Evolutionary conservation across 1,140 invertebrate species (phyloP).

Genomic region (Samia ricini): DNA sequence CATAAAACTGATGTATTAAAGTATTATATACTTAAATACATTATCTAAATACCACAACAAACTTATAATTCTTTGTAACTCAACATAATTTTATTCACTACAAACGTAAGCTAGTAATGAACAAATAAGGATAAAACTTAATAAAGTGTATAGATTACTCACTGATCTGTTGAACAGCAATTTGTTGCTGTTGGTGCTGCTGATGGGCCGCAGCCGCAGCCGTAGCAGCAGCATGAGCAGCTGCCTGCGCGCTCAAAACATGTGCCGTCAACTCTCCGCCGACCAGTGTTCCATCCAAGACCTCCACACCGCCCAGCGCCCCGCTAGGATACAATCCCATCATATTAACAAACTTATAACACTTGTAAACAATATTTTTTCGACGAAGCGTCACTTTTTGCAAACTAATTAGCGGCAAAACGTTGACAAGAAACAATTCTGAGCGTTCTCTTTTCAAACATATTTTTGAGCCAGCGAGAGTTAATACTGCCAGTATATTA

Average conservation of each 20-base stretch:
- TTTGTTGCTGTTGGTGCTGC: constrained; percentile 56
- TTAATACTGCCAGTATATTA: neutral
- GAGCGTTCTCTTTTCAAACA: neutral
- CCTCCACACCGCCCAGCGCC: constrained; percentile 66
- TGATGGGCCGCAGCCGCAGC: constrained; percentile 51
- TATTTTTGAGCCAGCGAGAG: neutral
- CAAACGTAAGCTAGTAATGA: no score
- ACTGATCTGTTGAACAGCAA: constrained; percentile 65
- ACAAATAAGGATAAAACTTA: no score
- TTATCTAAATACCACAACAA: no score
- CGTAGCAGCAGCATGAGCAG: constrained; percentile 62
- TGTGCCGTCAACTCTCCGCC: constrained; percentile 68
- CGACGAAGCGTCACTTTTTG: neutral
- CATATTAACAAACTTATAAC: constrained; percentile 45
- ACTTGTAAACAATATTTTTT: neutral
- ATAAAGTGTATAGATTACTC: constrained; percentile 27
- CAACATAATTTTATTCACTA: no score
- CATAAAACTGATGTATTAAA: no score
- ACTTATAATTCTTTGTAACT: no score
- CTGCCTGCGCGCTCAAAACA: constrained; percentile 63
- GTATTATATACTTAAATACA: no score
- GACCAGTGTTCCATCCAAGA: constrained; percentile 60
- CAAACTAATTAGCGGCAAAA: constrained; percentile 1
- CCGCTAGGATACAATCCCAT: constrained; percentile 72
- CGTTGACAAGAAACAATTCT: neutral